A percentile compares a stretch with the other conserved stretches of the same genome.
Evolutionary conservation across 92 coral and sea anemone species (phyloP).

Genomic region (Parazoanthus darwini): DNA sequence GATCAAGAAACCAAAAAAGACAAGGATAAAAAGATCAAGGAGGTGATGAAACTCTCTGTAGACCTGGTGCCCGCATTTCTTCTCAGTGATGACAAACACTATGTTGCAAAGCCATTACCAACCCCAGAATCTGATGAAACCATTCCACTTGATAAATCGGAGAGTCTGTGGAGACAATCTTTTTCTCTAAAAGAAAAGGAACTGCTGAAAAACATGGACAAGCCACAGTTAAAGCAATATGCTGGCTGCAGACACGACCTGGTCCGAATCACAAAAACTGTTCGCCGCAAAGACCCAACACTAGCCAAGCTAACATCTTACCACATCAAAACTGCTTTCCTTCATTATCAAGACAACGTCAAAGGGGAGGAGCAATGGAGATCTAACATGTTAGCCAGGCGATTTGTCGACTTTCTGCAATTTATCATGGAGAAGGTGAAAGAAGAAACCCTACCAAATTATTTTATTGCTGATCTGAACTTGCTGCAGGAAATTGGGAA

Average conservation of each 20-base stretch:
- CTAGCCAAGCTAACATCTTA: slow-evolving; percentile 24
- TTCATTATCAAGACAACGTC: slow-evolving; percentile 19
- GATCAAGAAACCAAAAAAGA: slow-evolving; percentile 43
- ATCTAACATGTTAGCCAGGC: slow-evolving; percentile 28
- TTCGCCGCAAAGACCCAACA: slow-evolving; percentile 39
- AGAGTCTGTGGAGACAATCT: slow-evolving; percentile 37
- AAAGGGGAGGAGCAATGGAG: slow-evolving; percentile 43
- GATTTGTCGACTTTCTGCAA: slow-evolving; percentile 38
- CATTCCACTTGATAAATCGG: neutral
- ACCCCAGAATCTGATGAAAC: neutral
- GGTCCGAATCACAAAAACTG: slow-evolving; percentile 30
- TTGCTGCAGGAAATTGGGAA: slow-evolving; percentile 47
- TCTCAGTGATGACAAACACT: slow-evolving; percentile 36
- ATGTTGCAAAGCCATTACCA: slow-evolving; percentile 33
- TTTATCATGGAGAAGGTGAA: slow-evolving; percentile 39
- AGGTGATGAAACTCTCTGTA: slow-evolving; percentile 21
- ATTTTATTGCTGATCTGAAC: slow-evolving; percentile 53
- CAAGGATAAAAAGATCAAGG: neutral
- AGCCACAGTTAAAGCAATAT: slow-evolving; percentile 15
- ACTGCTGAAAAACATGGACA: slow-evolving; percentile 29
- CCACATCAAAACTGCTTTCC: slow-evolving; percentile 38
- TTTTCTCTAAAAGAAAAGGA: slow-evolving; percentile 38
- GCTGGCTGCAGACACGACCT: slow-evolving; percentile 38
- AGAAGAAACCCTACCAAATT: slow-evolving; percentile 39
- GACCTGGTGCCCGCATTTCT: slow-evolving; percentile 58